phyloP scores from a whole-genome alignment of 2,113 vertebrate genomes.

The Ceyx margarethae region DNA sequence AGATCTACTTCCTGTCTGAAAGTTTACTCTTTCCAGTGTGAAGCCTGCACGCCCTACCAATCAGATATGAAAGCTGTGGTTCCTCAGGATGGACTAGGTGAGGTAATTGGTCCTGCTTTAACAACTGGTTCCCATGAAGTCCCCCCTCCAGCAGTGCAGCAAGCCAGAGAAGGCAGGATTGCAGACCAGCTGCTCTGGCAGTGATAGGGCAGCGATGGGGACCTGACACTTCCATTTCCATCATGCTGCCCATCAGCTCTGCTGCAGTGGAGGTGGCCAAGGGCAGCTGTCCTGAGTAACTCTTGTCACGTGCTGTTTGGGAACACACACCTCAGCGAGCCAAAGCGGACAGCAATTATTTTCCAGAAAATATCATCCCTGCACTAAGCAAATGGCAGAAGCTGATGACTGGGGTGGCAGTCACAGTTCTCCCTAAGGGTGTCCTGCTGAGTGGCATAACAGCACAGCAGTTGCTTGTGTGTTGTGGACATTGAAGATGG shows the following conservation, averaged over 20 bases:
- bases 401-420: neutral
- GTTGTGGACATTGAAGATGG: neutral
- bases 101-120: neutral
- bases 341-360: neutral
- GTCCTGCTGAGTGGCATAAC: fast-evolving
- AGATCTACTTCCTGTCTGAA: neutral
- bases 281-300: neutral
- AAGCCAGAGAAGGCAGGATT: neutral
- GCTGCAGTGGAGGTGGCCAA: neutral
- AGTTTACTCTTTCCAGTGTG: neutral
- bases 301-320: neutral
- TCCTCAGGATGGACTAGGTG: neutral
- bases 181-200: neutral
- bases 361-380: neutral
- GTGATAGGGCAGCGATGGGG: neutral
- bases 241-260: neutral
- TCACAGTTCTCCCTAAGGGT: neutral
- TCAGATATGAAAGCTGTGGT: neutral
- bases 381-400: neutral
- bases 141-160: neutral
- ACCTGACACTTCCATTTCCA: neutral
- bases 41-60: neutral
- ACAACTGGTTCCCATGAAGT: neutral
- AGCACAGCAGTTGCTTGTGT: neutral
- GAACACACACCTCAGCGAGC: neutral